Conservation (phyloP, 1,140 invertebrate species). For the Polyergus mexicanus region DNA sequence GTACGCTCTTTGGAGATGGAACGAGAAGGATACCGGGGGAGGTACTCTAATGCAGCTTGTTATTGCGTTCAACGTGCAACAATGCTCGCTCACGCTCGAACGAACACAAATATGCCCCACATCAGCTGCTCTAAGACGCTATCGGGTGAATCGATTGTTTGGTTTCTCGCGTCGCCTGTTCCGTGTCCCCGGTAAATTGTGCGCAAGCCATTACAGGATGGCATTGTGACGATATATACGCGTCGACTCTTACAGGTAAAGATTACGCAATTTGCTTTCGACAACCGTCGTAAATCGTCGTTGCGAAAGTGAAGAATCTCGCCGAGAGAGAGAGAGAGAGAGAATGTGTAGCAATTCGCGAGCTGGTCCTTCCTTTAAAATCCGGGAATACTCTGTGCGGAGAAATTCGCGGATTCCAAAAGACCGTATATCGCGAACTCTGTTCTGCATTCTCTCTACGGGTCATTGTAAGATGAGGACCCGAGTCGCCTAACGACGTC, state of each 20-base stretch:
- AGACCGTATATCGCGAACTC: neutral
- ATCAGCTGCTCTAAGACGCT: conserved; percentile 46
- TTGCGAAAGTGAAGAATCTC: too few relatives aligned
- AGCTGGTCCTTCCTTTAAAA: too few relatives aligned
- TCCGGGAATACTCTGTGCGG: neutral
- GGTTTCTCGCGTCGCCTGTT: conserved; percentile 43
- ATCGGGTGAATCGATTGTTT: conserved; percentile 56
- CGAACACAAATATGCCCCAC: conserved; percentile 47
- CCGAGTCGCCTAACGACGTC: conserved; percentile 69
- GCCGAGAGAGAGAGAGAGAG: too few relatives aligned
- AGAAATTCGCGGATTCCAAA: neutral
- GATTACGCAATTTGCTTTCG: conserved; percentile 14
- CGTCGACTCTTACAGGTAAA: neutral
- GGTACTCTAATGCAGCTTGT: conserved; percentile 49
- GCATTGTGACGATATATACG: neutral
- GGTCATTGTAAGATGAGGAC: conserved; percentile 52
- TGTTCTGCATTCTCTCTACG: neutral
- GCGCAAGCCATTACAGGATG: conserved; percentile 21
- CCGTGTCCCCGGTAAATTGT: conserved; percentile 33
- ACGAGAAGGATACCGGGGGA: neutral
- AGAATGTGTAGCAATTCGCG: too few relatives aligned
- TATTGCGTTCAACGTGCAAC: conserved; percentile 50
- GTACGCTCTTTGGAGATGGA: conserved; percentile 22
- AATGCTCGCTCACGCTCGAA: conserved; percentile 51
- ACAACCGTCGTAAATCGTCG: neutral